phyloP scores from a whole-genome alignment of 1,140 invertebrate species.

The Idris sp. region DNA sequence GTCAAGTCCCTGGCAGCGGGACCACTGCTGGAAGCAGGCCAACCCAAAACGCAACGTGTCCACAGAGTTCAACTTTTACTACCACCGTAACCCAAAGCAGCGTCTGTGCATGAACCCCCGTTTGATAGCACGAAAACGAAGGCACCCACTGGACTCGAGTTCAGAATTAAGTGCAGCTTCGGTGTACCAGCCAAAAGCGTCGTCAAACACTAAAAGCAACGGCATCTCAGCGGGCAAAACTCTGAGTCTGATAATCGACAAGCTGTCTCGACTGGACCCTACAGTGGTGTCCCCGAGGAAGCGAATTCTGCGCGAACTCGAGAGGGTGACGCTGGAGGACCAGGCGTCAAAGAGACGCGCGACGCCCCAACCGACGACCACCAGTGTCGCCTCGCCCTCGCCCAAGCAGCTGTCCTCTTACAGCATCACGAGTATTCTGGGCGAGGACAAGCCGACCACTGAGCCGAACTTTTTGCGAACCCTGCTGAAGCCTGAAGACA shows the following conservation, averaged over 20 bases:
- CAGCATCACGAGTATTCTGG: constrained; percentile 87
- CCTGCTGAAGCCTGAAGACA: constrained; percentile 75
- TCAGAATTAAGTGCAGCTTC: constrained; percentile 36
- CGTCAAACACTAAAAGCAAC: constrained; percentile 61
- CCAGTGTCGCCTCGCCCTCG: constrained; percentile 59
- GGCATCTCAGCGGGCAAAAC: constrained; percentile 68
- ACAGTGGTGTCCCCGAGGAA: constrained; percentile 85
- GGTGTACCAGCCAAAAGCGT: constrained; percentile 44
- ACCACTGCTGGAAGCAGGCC: constrained; percentile 91
- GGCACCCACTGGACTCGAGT: constrained; percentile 79
- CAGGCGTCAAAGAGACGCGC: constrained; percentile 75
- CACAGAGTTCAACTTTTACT: constrained; percentile 86
- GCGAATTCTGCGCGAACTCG: constrained; percentile 85
- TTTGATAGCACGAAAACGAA: constrained; percentile 79
- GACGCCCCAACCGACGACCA: constrained; percentile 69
- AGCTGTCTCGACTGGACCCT: constrained; percentile 75
- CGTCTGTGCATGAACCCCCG: constrained; percentile 76
- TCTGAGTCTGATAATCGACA: constrained; percentile 75
- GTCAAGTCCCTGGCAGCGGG: constrained; percentile 91
- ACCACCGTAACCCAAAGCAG: constrained; percentile 80
- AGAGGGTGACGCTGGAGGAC: constrained; percentile 85
- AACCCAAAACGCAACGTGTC: constrained; percentile 85
- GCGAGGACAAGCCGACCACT: constrained; percentile 76
- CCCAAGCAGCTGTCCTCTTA: constrained; percentile 83
- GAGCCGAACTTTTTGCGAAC: constrained; percentile 76